Percentiles rank a stretch among this genome's conserved stretches.
Conservation (phyloP, 2,113 vertebrate species). For the Hepsetus odoe region DNA sequence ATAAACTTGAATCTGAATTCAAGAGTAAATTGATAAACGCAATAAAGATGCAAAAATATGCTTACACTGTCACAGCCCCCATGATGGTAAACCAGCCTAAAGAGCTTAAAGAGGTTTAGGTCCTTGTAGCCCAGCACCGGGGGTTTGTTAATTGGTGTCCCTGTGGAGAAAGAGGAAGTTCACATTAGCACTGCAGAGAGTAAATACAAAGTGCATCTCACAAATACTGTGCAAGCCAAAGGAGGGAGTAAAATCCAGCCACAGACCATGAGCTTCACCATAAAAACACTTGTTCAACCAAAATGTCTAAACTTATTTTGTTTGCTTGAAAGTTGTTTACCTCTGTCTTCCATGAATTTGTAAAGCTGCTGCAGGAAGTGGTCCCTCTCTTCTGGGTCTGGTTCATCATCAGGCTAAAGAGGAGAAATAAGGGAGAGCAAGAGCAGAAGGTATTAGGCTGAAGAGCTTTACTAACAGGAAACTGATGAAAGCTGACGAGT, state of each 20-base stretch:
- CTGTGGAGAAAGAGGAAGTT: conserved; percentile 66
- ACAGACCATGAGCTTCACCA: neutral
- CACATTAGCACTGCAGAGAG: conserved; percentile 11
- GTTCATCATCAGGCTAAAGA: conserved; percentile 90
- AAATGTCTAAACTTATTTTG: too few species aligned
- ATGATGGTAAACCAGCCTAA: conserved; percentile 90
- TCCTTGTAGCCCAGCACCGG: conserved; percentile 98
- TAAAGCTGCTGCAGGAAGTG: conserved; percentile 98
- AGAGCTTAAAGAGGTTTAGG: conserved; percentile 98
- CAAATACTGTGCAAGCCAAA: neutral
- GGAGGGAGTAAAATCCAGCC: neutral
- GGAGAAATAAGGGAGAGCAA: neutral
- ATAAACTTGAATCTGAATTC: neutral
- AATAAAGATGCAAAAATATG: conserved; percentile 23
- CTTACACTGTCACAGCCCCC: conserved; percentile 95
- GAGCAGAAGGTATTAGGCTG: neutral
- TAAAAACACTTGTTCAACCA: neutral
- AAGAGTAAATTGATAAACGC: neutral
- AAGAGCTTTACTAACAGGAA: neutral
- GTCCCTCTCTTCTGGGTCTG: conserved; percentile 95
- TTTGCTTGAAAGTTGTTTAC: conserved; percentile 63
- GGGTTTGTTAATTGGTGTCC: conserved; percentile 98
- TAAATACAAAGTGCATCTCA: neutral
- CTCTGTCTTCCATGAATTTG: conserved; percentile 99
- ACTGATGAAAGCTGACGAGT: neutral